Percentiles rank a stretch among this genome's conserved stretches.
phyloP scores from a whole-genome alignment of 2,888 invertebrate genomes.

The Cylloceria caligata region DNA sequence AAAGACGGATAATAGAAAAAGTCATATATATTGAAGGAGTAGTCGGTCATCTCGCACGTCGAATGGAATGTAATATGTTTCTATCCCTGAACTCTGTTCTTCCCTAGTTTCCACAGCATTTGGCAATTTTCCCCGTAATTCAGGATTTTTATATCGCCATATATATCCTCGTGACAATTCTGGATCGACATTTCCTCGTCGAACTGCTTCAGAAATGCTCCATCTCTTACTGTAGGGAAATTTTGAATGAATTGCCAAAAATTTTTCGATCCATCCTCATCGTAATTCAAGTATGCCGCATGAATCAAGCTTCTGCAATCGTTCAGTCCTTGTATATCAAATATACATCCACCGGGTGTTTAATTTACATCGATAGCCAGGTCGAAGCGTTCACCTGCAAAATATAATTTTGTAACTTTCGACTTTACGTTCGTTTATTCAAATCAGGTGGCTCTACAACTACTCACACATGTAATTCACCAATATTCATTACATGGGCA shows the following conservation, averaged over 20 bases:
- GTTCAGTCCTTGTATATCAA: conserved; percentile 85
- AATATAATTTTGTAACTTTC: conserved; percentile 72
- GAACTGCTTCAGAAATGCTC: neutral
- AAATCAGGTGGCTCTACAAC: no score
- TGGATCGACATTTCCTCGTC: conserved; percentile 58
- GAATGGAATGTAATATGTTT: conserved; percentile 85
- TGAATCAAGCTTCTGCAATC: conserved; percentile 85
- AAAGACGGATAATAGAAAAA: conserved; percentile 86
- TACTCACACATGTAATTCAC: no score
- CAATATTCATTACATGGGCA: neutral
- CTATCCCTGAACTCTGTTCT: conserved; percentile 73
- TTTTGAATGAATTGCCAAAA: neutral
- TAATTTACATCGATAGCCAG: conserved; percentile 86
- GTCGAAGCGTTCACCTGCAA: conserved; percentile 88
- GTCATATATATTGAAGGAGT: conserved; percentile 86
- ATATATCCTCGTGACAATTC: conserved; percentile 65
- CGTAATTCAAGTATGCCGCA: conserved; percentile 85
- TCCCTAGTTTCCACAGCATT: neutral
- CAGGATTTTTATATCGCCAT: conserved; percentile 64
- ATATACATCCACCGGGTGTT: conserved; percentile 86
- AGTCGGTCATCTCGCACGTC: conserved; percentile 86
- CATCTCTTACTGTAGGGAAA: neutral
- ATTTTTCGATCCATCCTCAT: conserved; percentile 74
- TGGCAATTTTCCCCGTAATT: conserved; percentile 63
- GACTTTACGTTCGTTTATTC: no score